Conservation (phyloP, 2,113 vertebrate species). For the Pogona vitticeps region DNA sequence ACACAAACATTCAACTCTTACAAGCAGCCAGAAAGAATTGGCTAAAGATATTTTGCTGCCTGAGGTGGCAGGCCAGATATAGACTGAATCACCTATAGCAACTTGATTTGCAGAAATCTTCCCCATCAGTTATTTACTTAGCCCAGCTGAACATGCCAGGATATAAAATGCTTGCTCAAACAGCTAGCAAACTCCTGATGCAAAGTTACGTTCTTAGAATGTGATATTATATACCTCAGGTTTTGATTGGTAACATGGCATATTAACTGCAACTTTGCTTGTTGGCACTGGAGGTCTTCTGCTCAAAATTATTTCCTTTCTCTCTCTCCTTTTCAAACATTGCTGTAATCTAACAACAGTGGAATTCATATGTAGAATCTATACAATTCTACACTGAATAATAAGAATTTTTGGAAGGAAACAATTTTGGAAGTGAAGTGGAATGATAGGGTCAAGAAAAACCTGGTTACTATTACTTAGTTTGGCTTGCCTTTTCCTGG, state of each 20-base stretch:
- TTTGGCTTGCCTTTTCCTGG: conserved; percentile 56
- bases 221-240: no score
- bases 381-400: conserved; percentile 32
- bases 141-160: no score
- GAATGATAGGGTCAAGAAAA: conserved; percentile 28
- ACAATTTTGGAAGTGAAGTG: conserved; percentile 36
- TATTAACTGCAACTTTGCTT: neutral
- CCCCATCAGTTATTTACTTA: no score
- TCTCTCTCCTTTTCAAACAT: neutral
- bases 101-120: no score
- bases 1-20: no score
- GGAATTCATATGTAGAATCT: conserved; percentile 25
- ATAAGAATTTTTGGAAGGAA: conserved; percentile 11
- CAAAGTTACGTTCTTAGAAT: no score
- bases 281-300: neutral
- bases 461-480: conserved; percentile 62
- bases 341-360: conserved; percentile 29
- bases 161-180: no score
- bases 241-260: neutral
- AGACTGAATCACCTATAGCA: no score
- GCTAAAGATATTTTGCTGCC: neutral
- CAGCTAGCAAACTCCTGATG: neutral
- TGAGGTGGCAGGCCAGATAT: neutral
- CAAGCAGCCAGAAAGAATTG: no score
- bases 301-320: neutral